Evolutionary conservation across 2,888 invertebrate genomes (phyloP).

Genomic region (Lepidocyrtoides sp.): DNA sequence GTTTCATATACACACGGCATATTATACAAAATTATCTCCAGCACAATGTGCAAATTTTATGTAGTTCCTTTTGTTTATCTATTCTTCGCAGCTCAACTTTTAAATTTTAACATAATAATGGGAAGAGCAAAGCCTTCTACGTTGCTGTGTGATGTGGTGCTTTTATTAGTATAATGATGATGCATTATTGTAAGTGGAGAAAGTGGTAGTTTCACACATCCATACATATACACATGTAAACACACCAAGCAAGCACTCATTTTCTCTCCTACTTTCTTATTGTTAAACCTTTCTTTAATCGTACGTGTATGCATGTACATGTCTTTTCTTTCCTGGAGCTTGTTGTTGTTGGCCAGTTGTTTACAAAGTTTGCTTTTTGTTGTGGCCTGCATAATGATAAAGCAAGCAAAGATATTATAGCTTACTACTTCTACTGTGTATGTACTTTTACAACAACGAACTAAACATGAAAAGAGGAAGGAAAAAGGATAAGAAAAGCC

Average conservation of each 20-base stretch:
- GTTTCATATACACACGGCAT: no score
- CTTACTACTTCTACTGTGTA: constrained; percentile 4
- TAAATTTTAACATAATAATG: neutral
- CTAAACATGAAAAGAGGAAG: constrained; percentile 16
- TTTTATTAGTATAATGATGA: neutral
- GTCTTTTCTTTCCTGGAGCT: constrained; percentile 51
- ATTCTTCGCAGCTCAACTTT: neutral
- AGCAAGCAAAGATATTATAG: constrained; percentile 50
- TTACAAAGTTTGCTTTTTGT: constrained; percentile 65
- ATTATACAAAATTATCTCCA: no score
- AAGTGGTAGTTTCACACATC: neutral
- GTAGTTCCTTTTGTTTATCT: neutral
- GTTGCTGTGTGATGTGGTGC: neutral
- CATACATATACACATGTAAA: no score
- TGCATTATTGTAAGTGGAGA: no score
- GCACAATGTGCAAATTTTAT: neutral
- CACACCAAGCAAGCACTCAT: neutral
- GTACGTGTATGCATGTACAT: neutral
- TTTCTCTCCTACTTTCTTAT: neutral
- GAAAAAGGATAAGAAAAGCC: constrained; percentile 36
- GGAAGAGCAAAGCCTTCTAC: neutral
- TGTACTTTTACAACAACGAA: neutral
- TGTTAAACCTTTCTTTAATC: neutral
- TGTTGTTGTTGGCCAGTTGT: constrained; percentile 63
- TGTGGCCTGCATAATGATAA: constrained; percentile 68